Evolutionary conservation across 2,797 vertebrate species (phyloP), one percentile per base, ranked within the genome.

Genomic region (Acanthis flammea): DNA sequence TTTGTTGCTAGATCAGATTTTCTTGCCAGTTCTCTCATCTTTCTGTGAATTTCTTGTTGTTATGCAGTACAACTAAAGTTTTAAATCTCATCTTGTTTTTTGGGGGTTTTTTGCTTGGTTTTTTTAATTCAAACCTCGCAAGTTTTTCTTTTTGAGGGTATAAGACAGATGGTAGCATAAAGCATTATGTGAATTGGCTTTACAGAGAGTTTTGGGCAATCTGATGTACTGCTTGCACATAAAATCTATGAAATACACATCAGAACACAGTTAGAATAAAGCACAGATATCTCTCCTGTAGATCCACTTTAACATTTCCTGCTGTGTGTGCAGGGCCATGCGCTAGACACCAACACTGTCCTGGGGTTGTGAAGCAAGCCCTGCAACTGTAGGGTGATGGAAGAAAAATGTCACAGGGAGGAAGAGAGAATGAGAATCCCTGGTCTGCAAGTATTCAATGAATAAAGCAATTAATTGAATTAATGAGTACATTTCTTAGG

Each of bases 81-180:
- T 88, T 77, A 74, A 41, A 42, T 88, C 42, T 91, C 48, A 61
- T 77, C 44, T 92, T 79, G 37, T 30, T 74, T 48, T 75, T 42
- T 41, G 37, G 35, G 35, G 35, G 10, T 9, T 35, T 35, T 35
- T 35, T 35, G 37, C 12, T 37, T 37, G 10, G 4, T 17, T 17
- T 88, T 60, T 67, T 33, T 18, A 51, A 83, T 80, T 80, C 79
- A 90, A 53, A 68, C 45, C 61, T 95, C 75, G 19, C 92, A 83
- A 75, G 87, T 86, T 96, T 92, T 91, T 92, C 51, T 61, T 92
- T 89, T 58, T 77, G 75, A 90, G 78, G 14, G 31, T 86, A 22
- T 71, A 78, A 94, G 76, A 96, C 96, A 96, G 95, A 96, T 96
- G 96, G 96, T 83, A 88, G 66, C 91, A 92, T 86, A 83, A 90